Evolutionary conservation across 2,113 vertebrate genomes (phyloP), one percentile per base, ranked within the genome.

Genomic region (Hucho hucho): DNA sequence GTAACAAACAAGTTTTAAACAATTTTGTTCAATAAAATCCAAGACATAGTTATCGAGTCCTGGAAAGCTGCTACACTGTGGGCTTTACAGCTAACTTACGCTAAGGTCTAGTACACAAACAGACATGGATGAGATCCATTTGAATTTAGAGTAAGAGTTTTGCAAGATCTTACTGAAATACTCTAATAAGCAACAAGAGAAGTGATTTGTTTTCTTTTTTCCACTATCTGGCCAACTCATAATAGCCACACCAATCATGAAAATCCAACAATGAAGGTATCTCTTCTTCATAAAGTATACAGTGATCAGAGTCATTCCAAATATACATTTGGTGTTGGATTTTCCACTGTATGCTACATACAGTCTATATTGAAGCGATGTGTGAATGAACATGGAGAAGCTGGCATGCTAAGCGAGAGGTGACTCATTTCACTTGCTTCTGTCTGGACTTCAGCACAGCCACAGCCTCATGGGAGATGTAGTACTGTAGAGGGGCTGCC

Each of bases 321-420:
- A 86, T 85, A 83, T 64, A 83, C 53, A 78, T 69, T 81, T 76
- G 77, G 81, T 20, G 5, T 87, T 86, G 85, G 89, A 88, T 84
- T 82, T 75, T 86, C 75, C 77, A 86, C 89, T 89, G 89, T 90
- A 91, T 91, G 87, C 74, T 83, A 77, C 83, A 90, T 90, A 91
- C 89, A 90, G 89, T 81, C 81, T 76, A 70, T 78, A 70, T 82
- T 77, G 83, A 83, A 88, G 88, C 83, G 79, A 79, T 85, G 84
- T 85, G 85, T 84, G 82, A 83, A 91, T 92, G 91, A 88, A 87
- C 91, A 91, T 91, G 91, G 75, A 59, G 47, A 63, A 77, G 69
- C 69, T 58, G 69, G 71, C 69, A 66, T 46, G 63, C 89, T 83
- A 85, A 90, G 87, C 88, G 70, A 78, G 75, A 74, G 76, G 87